Percentiles rank a stretch among this genome's conserved stretches.
Conservation (phyloP, 2,113 vertebrate genomes). For the Phylloscopus whistleri region DNA sequence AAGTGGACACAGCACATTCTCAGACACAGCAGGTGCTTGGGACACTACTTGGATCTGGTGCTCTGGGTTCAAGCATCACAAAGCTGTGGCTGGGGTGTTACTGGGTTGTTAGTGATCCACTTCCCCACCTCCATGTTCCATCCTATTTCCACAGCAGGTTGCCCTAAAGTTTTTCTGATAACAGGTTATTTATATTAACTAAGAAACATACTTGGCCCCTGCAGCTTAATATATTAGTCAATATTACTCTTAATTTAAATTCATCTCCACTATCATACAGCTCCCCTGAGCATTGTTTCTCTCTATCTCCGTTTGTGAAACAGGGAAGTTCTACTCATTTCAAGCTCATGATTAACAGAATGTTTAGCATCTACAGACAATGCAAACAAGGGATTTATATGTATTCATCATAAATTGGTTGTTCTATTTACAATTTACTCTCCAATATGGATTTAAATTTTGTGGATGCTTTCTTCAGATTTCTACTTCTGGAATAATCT, state of each 20-base stretch:
- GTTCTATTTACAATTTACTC: not conserved
- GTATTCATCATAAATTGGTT: not conserved
- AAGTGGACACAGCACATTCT: not conserved
- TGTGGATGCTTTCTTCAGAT: not conserved
- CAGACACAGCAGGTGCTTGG: not conserved
- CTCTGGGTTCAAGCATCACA: not conserved
- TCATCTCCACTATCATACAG: not conserved
- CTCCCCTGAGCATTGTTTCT: not conserved
- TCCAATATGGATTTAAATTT: not conserved
- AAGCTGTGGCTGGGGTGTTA: not conserved
- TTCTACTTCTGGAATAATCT: not conserved
- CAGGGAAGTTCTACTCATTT: not conserved
- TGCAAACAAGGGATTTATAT: not conserved
- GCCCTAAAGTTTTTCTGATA: not conserved
- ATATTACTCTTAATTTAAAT: not conserved
- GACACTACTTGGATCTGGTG: not conserved
- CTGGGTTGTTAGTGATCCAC: fast-evolving
- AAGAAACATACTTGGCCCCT: not conserved
- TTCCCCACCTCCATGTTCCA: not conserved
- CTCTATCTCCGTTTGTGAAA: not conserved
- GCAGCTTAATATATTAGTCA: not conserved
- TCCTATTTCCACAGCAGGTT: not conserved
- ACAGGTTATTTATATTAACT: not conserved
- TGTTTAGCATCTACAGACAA: not conserved
- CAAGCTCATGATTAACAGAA: not conserved